Conservation (phyloP, 2,113 vertebrate genomes). For the Sarotherodon lohbergeri region DNA sequence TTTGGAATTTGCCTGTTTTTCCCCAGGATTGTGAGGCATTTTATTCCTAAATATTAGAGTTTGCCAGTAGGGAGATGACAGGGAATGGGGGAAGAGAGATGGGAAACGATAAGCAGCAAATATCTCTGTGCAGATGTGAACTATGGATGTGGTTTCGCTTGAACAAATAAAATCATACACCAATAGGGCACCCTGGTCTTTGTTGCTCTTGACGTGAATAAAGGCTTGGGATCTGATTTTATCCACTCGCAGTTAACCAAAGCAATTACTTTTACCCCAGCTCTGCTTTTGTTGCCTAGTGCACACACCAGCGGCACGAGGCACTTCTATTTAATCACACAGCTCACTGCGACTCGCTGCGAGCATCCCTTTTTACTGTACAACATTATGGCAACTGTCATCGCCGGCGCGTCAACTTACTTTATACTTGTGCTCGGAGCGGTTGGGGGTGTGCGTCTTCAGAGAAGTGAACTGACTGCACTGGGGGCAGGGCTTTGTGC, state of each 20-base stretch:
- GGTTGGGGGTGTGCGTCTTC: constrained; percentile 78
- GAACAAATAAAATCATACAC: neutral
- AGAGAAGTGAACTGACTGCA: constrained; percentile 95
- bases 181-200: neutral
- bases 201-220: neutral
- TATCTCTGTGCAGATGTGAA: neutral
- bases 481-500: constrained; percentile 97
- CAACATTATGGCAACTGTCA: neutral
- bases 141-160: neutral
- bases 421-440: constrained; percentile 93
- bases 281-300: neutral
- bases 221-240: neutral
- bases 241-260: neutral
- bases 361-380: neutral
- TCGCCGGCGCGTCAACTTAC: constrained; percentile 62
- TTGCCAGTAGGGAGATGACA: neutral
- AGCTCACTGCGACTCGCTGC: neutral
- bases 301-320: neutral
- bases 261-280: neutral
- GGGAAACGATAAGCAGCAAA: neutral
- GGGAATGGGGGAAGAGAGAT: neutral
- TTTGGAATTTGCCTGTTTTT: neutral
- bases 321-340: neutral
- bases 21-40: neutral
- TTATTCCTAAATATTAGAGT: neutral